phyloP scores from a whole-genome alignment of 2,888 invertebrate genomes.

The Drosophila infuscata region DNA sequence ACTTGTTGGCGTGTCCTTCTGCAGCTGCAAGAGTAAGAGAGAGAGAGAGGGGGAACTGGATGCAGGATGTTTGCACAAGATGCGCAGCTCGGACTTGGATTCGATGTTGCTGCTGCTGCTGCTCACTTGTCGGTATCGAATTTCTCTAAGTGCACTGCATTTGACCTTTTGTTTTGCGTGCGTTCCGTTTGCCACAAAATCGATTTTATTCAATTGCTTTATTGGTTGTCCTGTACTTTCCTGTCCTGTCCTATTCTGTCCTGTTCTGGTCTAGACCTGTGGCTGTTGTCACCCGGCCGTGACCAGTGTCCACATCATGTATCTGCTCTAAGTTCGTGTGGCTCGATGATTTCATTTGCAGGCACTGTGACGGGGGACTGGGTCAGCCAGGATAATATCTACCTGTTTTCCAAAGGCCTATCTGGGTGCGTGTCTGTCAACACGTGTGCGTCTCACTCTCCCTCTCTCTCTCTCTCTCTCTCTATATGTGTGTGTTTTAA shows the following conservation, averaged over 20 bases:
- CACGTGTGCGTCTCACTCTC: constrained; percentile 29
- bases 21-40: constrained; percentile 16
- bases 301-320: constrained; percentile 56
- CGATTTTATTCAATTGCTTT: constrained; percentile 64
- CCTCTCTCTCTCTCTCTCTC: not conserved
- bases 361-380: constrained; percentile 27
- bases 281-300: constrained; percentile 68
- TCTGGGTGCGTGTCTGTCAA: constrained; percentile 56
- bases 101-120: constrained; percentile 27
- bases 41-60: not conserved
- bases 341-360: constrained; percentile 76
- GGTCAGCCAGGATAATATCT: constrained; percentile 19
- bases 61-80: constrained; percentile 64
- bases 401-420: constrained; percentile 31
- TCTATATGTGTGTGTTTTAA: constrained; percentile 18
- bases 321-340: constrained; percentile 4
- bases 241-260: not conserved
- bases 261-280: constrained; percentile 39
- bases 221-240: not conserved
- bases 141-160: constrained; percentile 51
- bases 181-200: constrained; percentile 41
- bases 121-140: constrained; percentile 55
- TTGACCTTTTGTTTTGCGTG: constrained; percentile 60
- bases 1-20: constrained; percentile 56
- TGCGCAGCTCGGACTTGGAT: constrained; percentile 48